Evolutionary conservation across 2,888 invertebrate genomes (phyloP).

Genomic region (Tachina fera): DNA sequence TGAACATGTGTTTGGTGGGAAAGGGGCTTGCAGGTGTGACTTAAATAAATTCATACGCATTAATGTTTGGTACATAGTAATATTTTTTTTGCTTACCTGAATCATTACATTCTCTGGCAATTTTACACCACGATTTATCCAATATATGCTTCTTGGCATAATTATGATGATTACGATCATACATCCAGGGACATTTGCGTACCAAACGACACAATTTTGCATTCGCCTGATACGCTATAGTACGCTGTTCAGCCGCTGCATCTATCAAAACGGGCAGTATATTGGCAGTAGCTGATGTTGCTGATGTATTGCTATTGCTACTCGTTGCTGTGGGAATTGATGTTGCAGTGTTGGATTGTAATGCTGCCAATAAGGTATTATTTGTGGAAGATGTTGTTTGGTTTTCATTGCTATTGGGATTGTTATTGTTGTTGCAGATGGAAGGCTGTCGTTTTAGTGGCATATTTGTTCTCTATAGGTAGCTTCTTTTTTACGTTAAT

Average conservation of each 20-base stretch:
- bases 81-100: slow-evolving; percentile 70
- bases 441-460: slow-evolving; percentile 67
- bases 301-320: background rate
- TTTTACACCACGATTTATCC: slow-evolving; percentile 75
- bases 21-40: background rate
- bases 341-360: slow-evolving; percentile 35
- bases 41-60: background rate
- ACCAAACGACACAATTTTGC: slow-evolving; percentile 75
- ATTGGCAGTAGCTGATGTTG: slow-evolving; percentile 2
- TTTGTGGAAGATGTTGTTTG: slow-evolving; percentile 36
- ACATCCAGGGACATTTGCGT: slow-evolving; percentile 74
- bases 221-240: slow-evolving; percentile 70
- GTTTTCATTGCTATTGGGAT: slow-evolving; percentile 20
- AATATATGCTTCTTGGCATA: slow-evolving; percentile 74
- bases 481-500: background rate
- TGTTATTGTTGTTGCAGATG: slow-evolving; percentile 47
- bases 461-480: slow-evolving; percentile 50
- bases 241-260: slow-evolving; percentile 70
- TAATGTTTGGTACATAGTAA: background rate
- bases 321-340: slow-evolving; percentile 26
- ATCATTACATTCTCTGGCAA: slow-evolving; percentile 75
- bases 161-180: slow-evolving; percentile 74
- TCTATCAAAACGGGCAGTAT: slow-evolving; percentile 22
- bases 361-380: slow-evolving; percentile 8
- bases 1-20: background rate